phyloP scores from a whole-genome alignment of 2,113 vertebrate genomes.

The Paracanthobrama guichenoti region DNA sequence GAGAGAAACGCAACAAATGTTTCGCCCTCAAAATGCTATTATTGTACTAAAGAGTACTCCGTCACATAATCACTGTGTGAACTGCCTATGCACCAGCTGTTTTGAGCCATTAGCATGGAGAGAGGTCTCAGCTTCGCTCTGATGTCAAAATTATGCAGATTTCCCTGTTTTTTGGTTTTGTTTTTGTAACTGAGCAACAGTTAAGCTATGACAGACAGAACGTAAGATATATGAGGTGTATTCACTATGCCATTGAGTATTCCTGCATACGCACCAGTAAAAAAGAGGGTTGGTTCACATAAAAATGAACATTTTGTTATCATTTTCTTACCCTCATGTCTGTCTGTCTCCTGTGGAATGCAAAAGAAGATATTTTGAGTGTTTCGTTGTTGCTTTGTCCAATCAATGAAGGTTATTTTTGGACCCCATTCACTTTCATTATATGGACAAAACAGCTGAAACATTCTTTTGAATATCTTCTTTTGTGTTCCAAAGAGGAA shows the following conservation, averaged over 20 bases:
- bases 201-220: conserved; percentile 6
- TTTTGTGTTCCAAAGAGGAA: not conserved
- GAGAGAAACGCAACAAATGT: conserved; percentile 38
- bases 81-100: conserved; percentile 52
- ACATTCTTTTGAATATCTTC: not conserved
- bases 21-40: conserved; percentile 38
- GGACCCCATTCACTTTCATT: not conserved
- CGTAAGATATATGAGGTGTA: not conserved
- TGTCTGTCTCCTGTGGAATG: not conserved
- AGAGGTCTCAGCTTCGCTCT: conserved; percentile 35
- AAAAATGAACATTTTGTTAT: not conserved
- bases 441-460: not conserved
- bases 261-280: not conserved
- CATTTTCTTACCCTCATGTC: not conserved
- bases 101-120: conserved; percentile 47
- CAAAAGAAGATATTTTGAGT: not conserved
- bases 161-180: not conserved
- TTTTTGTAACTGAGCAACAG: conserved; percentile 24
- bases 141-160: conserved; percentile 44
- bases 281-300: not conserved
- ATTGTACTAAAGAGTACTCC: conserved; percentile 33
- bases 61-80: conserved; percentile 49
- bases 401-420: not conserved
- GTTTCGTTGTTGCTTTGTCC: not conserved
- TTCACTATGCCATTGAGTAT: not conserved